Conservation (phyloP, 1,140 invertebrate genomes). For the Oryzaephilus surinamensis region DNA sequence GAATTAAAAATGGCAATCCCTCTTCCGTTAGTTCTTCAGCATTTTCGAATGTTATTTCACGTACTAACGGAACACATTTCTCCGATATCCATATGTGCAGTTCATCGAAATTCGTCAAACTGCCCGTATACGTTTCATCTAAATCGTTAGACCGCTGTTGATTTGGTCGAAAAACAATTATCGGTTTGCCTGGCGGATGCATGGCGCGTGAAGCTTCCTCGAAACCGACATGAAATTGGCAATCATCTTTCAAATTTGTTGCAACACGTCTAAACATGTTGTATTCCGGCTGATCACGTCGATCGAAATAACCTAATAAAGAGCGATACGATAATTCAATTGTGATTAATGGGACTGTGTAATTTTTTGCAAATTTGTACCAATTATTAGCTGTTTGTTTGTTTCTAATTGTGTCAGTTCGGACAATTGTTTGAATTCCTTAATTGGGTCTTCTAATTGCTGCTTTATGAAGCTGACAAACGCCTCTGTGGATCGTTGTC, state of each 20-base stretch:
- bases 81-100: conserved; percentile 77
- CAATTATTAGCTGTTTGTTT: conserved; percentile 85
- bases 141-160: conserved; percentile 65
- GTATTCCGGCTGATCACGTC: conserved; percentile 69
- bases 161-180: conserved; percentile 72
- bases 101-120: conserved; percentile 63
- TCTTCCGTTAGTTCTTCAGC: conserved; percentile 98
- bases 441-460: conserved; percentile 82
- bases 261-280: conserved; percentile 72
- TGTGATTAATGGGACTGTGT: neutral
- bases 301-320: conserved; percentile 63
- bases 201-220: conserved; percentile 74
- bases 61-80: conserved; percentile 77
- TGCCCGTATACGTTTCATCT: conserved; percentile 71
- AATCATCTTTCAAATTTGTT: conserved; percentile 88
- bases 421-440: conserved; percentile 62
- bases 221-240: conserved; percentile 86
- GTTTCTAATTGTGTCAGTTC: conserved; percentile 73
- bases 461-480: conserved; percentile 81
- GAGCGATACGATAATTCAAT: neutral
- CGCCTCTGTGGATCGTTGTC: conserved; percentile 69
- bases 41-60: conserved; percentile 98
- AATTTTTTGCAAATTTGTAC: conserved; percentile 31
- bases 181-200: conserved; percentile 70
- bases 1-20: conserved; percentile 95